These are phyloP conservation scores for Seriola quinqueradiata DNA, from an alignment of 2,113 vertebrate species.

Conservation along the genomic window DNA sequence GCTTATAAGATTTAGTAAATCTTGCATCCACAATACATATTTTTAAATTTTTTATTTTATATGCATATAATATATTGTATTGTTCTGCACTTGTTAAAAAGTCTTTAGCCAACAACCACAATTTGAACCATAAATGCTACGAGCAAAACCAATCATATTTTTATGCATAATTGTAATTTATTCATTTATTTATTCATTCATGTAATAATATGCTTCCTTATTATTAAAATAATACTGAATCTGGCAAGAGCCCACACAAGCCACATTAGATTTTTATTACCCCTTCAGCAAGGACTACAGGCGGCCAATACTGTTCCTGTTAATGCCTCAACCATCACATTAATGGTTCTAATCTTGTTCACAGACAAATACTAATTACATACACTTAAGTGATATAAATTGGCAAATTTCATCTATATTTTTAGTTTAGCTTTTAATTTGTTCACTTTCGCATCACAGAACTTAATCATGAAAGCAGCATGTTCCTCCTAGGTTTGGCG, in stretches of 20 bases:
- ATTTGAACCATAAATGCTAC: neutral
- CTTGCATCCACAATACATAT: no score
- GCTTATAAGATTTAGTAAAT: neutral
- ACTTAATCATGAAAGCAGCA: no score
- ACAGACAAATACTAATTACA: no score
- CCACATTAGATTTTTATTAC: neutral
- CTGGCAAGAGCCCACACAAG: neutral
- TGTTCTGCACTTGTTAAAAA: no score
- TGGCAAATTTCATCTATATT: no score
- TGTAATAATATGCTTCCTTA: neutral
- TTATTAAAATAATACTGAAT: neutral
- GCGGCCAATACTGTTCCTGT: neutral
- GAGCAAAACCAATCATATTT: neutral
- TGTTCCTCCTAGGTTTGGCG: neutral
- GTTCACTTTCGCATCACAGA: no score
- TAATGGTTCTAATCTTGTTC: neutral
- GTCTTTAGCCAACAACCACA: neutral
- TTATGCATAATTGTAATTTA: neutral
- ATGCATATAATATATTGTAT: no score
- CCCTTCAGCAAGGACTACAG: neutral
- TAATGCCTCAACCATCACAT: neutral
- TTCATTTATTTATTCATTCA: neutral
- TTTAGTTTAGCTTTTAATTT: no score
- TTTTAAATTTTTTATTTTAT: no score
- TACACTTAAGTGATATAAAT: no score